Conservation (phyloP, 2,113 vertebrate genomes). For the Poeciliopsis occidentalis region DNA sequence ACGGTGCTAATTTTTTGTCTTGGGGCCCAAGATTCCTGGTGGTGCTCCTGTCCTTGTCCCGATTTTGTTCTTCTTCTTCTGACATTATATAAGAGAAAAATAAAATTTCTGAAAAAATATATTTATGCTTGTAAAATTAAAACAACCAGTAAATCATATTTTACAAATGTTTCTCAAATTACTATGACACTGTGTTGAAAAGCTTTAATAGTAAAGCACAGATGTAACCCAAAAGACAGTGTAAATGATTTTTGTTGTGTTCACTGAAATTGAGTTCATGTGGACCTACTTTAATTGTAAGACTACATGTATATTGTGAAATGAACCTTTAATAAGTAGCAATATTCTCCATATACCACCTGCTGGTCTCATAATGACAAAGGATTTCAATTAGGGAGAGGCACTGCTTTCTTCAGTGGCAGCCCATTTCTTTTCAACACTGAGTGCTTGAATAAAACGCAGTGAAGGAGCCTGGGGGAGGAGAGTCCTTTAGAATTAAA, state of each 20-base stretch:
- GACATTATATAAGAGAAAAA: too few species aligned
- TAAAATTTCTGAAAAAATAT: too few species aligned
- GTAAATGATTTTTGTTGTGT: constrained; percentile 20
- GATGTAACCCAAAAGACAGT: constrained; percentile 1
- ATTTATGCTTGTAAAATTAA: too few species aligned
- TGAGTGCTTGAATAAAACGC: constrained; percentile 51
- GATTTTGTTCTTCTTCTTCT: too few species aligned
- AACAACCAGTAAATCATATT: too few species aligned
- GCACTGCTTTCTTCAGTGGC: constrained; percentile 46
- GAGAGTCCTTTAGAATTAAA: constrained; percentile 9
- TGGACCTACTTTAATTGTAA: constrained; percentile 48
- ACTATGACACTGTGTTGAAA: not conserved
- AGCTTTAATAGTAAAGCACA: not conserved
- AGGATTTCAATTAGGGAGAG: constrained; percentile 66
- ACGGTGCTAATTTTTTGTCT: too few species aligned
- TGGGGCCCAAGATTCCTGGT: too few species aligned
- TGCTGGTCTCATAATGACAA: constrained; percentile 68
- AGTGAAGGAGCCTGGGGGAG: constrained; percentile 29
- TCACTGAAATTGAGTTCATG: constrained; percentile 44
- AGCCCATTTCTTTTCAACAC: constrained; percentile 60
- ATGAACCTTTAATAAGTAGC: constrained; percentile 70
- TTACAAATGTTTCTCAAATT: not conserved
- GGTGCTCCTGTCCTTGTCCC: too few species aligned
- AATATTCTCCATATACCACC: constrained; percentile 74
- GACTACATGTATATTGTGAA: constrained; percentile 51